Base-by-base conservation (phyloP, 2,113 vertebrate genomes). In the Dipodomys spectabilis region DNA sequence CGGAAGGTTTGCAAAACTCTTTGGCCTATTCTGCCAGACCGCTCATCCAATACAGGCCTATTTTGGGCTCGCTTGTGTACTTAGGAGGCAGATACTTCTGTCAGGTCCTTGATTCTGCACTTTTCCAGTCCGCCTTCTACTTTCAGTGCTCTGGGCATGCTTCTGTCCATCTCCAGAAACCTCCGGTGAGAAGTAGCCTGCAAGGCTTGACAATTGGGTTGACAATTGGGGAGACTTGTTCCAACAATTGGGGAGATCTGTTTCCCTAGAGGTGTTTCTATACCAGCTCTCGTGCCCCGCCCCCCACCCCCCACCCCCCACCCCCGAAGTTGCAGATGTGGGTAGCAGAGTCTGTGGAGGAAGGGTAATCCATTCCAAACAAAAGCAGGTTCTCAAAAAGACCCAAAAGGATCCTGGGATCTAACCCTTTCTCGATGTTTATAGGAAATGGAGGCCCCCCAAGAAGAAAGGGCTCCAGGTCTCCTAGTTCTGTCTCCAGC, bases 361-460 rank as follows among this genome's bases (percentile, higher is more conserved):
- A 69, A 28, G 30, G 73, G 30, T 69, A 30, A 44, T 73, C 75
- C 39, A 72, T 64, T 18, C 32, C 81, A 82, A 22, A 82, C 45
- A 86, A 69, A 89, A 39, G 72, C 44, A 72, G 23, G 68, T 30
- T 88, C 94, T 79, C 53, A 81, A 74, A 91, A 75, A 86, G 62
- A 32, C 53, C 75, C 39, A 30, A 32, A 65, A 53, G 44, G 28
- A 64, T 64, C 45, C 68, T 79, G 57, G 62, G 27, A 22, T 35
- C 19, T 49, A 78, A 10, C 1, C 23, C 19, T 69, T 30, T 85
- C 67, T 67, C 10, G 2, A 71, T 67, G 25, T 67, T n/a, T 32
- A 89, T 45, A 62, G 27, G 30, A 93, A 86, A 84, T 30, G 1
- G 6, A 81, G 74, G 45, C 39, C 35, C 72, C 28, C 9, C 39